phyloP scores from a whole-genome alignment of 2,797 vertebrate species.

The Notamacropus eugenii region DNA sequence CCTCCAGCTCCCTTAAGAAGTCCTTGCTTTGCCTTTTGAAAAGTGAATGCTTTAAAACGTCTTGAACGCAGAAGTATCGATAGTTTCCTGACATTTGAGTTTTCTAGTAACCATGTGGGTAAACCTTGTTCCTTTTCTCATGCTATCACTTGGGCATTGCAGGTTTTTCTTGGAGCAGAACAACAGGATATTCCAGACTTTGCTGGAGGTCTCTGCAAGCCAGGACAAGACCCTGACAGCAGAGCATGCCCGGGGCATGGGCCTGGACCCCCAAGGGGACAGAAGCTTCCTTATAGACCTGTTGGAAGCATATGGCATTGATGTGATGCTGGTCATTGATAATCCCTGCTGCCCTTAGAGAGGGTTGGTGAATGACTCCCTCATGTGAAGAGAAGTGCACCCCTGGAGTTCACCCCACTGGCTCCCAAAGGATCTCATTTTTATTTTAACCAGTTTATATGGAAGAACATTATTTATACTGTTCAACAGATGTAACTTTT shows the following conservation, averaged over 20 bases:
- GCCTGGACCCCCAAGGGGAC: conserved; percentile 96
- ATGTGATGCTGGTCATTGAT: conserved; percentile 96
- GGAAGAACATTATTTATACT: conserved; percentile 81
- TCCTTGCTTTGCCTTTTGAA: not conserved
- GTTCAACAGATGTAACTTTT: conserved; percentile 74
- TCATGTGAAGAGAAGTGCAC: conserved; percentile 15
- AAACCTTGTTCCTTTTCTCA: not conserved
- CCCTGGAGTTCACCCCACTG: conserved; percentile 69
- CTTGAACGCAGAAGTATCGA: not conserved
- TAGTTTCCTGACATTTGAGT: not conserved
- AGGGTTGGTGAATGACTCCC: conserved; percentile 28
- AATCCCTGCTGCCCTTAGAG: conserved; percentile 95
- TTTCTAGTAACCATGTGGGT: not conserved
- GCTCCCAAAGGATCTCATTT: conserved; percentile 59
- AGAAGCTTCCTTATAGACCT: conserved; percentile 95
- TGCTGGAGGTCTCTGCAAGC: conserved; percentile 94
- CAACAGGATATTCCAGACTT: conserved; percentile 97
- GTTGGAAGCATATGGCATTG: conserved; percentile 96
- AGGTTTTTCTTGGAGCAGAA: conserved; percentile 99
- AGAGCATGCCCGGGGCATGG: conserved; percentile 96
- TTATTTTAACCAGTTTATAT: conserved; percentile 76
- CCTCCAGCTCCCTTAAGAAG: too few species aligned
- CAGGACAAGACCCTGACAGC: conserved; percentile 94
- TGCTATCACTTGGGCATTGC: conserved; percentile 6
- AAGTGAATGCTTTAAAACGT: not conserved